These are phyloP conservation scores for Papilio gigon DNA, from an alignment of 2,888 invertebrate genomes.

Conservation along the genomic window DNA sequence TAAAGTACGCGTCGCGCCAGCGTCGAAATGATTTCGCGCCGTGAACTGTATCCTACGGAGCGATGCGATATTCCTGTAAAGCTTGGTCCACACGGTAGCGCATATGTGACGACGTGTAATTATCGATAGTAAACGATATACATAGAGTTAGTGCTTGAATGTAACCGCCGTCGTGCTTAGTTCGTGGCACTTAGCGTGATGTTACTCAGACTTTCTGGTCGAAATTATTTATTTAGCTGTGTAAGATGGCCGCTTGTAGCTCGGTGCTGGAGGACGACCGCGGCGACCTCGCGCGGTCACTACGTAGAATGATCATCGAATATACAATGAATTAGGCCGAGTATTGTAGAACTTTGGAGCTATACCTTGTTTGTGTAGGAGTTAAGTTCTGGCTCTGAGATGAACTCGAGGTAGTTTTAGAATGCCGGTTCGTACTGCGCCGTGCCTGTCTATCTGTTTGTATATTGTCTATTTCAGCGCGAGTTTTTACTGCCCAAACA, in stretches of 20 bases:
- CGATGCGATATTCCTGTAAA: constrained; percentile 58
- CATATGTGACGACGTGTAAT: constrained; percentile 67
- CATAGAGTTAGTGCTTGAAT: constrained; percentile 77
- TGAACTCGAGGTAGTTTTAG: constrained; percentile 31
- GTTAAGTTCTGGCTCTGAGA: constrained; percentile 27
- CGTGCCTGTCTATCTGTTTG: background rate
- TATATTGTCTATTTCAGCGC: background rate
- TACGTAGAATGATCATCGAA: constrained; percentile 37
- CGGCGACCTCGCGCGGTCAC: constrained; percentile 1
- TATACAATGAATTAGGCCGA: constrained; percentile 39
- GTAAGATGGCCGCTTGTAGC: constrained; percentile 37
- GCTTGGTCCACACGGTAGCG: constrained; percentile 79
- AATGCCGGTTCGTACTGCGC: constrained; percentile 7
- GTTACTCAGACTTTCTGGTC: constrained; percentile 71
- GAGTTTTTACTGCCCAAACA: background rate
- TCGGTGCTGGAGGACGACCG: constrained; percentile 34
- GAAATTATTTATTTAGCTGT: constrained; percentile 52
- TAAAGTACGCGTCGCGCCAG: constrained; percentile 18
- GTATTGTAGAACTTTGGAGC: constrained; percentile 1
- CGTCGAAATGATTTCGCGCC: constrained; percentile 44
- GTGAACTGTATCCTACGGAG: constrained; percentile 50
- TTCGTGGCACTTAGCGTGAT: constrained; percentile 75
- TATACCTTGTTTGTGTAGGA: constrained; percentile 20
- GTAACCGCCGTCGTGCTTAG: constrained; percentile 82
- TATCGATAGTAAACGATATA: constrained; percentile 68